Evolutionary conservation across 2,797 vertebrate species (phyloP), one percentile per base, ranked within the genome.

Genomic region (Chiroxiphia lanceolata): DNA sequence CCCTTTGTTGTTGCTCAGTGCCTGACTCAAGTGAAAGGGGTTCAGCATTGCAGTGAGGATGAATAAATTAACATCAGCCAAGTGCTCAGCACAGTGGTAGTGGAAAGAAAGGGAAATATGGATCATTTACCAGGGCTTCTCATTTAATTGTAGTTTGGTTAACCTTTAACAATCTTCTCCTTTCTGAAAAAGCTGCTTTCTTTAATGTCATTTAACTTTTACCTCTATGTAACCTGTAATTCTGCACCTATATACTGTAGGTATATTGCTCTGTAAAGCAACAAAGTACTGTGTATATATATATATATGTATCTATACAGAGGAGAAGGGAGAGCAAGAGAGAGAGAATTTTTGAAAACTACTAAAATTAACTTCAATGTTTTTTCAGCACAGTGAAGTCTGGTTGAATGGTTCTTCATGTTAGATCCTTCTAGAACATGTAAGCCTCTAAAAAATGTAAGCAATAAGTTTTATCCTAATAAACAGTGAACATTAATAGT

Each of bases 121-220:
- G 68, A 76, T 83, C 71, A 76, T 34, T 94, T 88, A 72, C 45
- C 45, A 85, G 29, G 50, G 20, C 8, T 91, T 91, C 38, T 20
- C 7, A 61, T 45, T 90, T 72, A 61, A 57, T 11, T 56, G 11
- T 22, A 18, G 3, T 67, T 56, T 56, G 19, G 31, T 83, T 91
- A 93, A 87, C 53, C 61, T 84, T 51, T 79, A 84, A 64, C 1
- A 0, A 60, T 13, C 1, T 69, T 48, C 27, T 51, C 50, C 27
- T 84, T 84, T 89, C 57, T 47, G 27, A n/a, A 75, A 82, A 15
- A 78, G 20, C 5, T 53, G 31, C 0, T 36, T 11, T 60, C 47
- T 83, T 67, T 15, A 42, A 76, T 29, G 25, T 9, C 1, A 38
- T 86, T 51, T 48, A 48, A 65, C 26, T 34, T 67, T 67, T 79